Conservation (phyloP, 2,888 invertebrate species). For the Colostygia pectinataria region DNA sequence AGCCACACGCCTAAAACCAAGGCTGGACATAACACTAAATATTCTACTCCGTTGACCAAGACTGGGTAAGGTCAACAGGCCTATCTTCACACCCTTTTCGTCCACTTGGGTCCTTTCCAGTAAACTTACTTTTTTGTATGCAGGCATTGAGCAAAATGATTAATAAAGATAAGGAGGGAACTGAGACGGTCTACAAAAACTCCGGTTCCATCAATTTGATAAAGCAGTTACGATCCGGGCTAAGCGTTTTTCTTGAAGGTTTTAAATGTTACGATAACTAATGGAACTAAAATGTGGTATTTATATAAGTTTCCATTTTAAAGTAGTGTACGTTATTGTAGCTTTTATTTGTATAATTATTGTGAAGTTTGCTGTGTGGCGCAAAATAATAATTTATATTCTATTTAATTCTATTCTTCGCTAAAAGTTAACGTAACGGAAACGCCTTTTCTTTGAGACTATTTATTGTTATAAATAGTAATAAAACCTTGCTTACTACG, state of each 20-base stretch:
- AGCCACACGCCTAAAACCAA: slow-evolving; percentile 27
- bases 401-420: too few species aligned
- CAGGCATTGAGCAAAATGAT: slow-evolving; percentile 53
- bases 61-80: slow-evolving; percentile 27
- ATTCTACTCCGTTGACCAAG: slow-evolving; percentile 31
- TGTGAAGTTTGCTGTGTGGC: too few species aligned
- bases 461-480: too few species aligned
- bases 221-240: slow-evolving; percentile 28
- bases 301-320: too few species aligned
- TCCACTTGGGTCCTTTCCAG: slow-evolving; percentile 32
- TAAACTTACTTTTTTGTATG: slow-evolving; percentile 45
- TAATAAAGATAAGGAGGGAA: slow-evolving; percentile 50
- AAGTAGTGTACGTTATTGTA: too few species aligned
- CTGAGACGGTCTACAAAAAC: slow-evolving; percentile 38
- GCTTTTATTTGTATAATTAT: too few species aligned
- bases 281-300: slow-evolving; percentile 2
- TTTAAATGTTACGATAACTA: slow-evolving; percentile 13
- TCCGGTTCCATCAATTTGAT: slow-evolving; percentile 41
- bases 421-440: too few species aligned
- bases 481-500: too few species aligned
- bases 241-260: slow-evolving; percentile 9
- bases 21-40: slow-evolving; percentile 34
- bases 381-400: too few species aligned
- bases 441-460: too few species aligned
- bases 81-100: slow-evolving; percentile 33